A percentile compares a stretch with the other conserved stretches of the same genome.
phyloP scores from a whole-genome alignment of 2,113 vertebrate species.

The Phasianus colchicus region DNA sequence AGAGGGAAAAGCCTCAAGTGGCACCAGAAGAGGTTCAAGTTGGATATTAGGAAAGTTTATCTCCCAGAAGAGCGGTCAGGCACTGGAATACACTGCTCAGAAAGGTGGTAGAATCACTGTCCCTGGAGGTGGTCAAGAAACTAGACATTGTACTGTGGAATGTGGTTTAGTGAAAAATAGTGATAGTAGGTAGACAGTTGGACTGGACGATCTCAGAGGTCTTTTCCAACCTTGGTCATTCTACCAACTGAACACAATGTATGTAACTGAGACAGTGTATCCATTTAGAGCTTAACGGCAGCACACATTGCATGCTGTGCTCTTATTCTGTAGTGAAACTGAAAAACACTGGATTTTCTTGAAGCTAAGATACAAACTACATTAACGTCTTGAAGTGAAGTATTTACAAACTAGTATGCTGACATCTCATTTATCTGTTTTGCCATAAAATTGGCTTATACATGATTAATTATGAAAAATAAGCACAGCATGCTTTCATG shows the following conservation, averaged over 20 bases:
- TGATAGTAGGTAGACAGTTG: too few relatives aligned
- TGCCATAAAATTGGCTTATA: conserved; percentile 59
- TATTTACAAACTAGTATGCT: conserved; percentile 58
- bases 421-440: conserved; percentile 55
- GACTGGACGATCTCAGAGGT: too few relatives aligned
- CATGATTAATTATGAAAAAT: conserved; percentile 65
- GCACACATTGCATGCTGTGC: neutral
- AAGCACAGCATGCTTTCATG: conserved; percentile 49
- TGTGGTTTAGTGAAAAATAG: too few relatives aligned
- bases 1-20: too few relatives aligned
- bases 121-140: too few relatives aligned
- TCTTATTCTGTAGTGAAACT: neutral
- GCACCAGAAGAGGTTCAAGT: too few relatives aligned
- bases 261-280: neutral
- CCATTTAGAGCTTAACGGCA: neutral
- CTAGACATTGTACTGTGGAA: too few relatives aligned
- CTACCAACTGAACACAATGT: neutral
- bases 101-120: too few relatives aligned
- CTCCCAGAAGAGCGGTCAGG: too few relatives aligned
- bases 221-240: too few relatives aligned
- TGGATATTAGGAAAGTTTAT: too few relatives aligned
- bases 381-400: conserved; percentile 15
- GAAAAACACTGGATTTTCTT: neutral
- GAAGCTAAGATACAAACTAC: neutral
- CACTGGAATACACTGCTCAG: too few relatives aligned